Percentiles rank a stretch among this genome's conserved stretches.
Conservation (phyloP, 37 sponge, comb jelly and placozoan genomes). For the Geodia barretti region DNA sequence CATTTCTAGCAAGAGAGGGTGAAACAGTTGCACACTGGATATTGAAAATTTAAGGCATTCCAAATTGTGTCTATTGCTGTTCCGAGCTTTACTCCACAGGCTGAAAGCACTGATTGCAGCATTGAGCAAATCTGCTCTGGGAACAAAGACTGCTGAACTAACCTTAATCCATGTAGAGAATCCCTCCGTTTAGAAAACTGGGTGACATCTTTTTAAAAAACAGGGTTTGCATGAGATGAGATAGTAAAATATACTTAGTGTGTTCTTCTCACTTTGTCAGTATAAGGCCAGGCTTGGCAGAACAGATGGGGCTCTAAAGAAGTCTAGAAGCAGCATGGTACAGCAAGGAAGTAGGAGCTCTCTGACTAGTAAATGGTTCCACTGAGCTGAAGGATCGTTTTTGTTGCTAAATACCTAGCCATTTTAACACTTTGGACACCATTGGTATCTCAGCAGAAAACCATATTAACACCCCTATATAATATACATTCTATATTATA, state of each 20-base stretch:
- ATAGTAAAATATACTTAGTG: conserved; percentile 18
- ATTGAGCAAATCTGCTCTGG: neutral
- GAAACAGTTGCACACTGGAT: neutral
- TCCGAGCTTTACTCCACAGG: conserved; percentile 35
- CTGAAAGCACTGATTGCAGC: conserved; percentile 5
- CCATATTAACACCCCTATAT: no score
- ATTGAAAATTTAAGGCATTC: neutral
- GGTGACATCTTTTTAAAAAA: conserved; percentile 7
- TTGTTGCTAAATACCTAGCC: conserved; percentile 45
- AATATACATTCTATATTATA: no score
- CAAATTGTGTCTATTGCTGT: conserved; percentile 4
- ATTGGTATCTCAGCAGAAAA: no score
- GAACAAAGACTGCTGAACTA: conserved; percentile 1
- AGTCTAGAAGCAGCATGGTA: conserved; percentile 21
- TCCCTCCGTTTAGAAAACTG: neutral
- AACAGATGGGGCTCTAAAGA: neutral
- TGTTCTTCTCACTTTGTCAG: conserved; percentile 2
- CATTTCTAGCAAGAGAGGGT: conserved; percentile 10
- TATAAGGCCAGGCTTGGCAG: conserved; percentile 50
- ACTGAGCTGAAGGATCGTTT: conserved; percentile 50
- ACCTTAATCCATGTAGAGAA: conserved; percentile 12
- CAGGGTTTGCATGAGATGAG: conserved; percentile 4
- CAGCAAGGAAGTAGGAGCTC: conserved; percentile 52
- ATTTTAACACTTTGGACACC: no score
- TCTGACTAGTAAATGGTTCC: conserved; percentile 60